These are phyloP conservation scores for Busseola fusca DNA, from an alignment of 2,888 invertebrate genomes.

Conservation along the genomic window DNA sequence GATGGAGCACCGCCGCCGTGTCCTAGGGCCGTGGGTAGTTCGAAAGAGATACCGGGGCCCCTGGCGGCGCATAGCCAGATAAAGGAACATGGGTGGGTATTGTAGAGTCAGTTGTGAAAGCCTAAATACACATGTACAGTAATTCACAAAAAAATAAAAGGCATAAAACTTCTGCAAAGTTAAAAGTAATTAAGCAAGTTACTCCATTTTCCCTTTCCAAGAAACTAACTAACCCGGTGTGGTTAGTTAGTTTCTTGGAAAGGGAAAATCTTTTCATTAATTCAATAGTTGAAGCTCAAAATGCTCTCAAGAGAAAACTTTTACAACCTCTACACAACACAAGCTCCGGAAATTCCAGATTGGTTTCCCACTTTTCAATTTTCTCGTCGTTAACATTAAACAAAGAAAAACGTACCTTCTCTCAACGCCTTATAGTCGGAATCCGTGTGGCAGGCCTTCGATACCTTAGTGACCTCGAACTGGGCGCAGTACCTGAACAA, in stretches of 20 bases:
- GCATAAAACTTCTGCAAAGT: neutral
- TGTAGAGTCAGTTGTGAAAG: too few relatives aligned
- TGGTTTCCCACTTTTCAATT: constrained; percentile 55
- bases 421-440: constrained; percentile 91
- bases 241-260: too few relatives aligned
- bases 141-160: neutral
- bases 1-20: too few relatives aligned
- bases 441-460: constrained; percentile 94
- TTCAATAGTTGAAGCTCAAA: constrained; percentile 53
- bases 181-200: constrained; percentile 30
- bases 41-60: too few relatives aligned
- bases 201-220: constrained; percentile 4
- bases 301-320: constrained; percentile 40
- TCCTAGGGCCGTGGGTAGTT: too few relatives aligned
- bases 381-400: constrained; percentile 20
- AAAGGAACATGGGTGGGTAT: too few relatives aligned
- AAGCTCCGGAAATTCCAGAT: constrained; percentile 46
- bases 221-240: constrained; percentile 18
- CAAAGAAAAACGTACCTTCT: constrained; percentile 90
- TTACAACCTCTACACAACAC: constrained; percentile 40
- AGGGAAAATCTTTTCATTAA: constrained; percentile 28
- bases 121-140: neutral
- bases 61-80: too few relatives aligned
- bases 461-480: constrained; percentile 94
- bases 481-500: constrained; percentile 95